Evolutionary conservation across 2,888 invertebrate species (phyloP).

Genomic region (Dryobotodes eremita): DNA sequence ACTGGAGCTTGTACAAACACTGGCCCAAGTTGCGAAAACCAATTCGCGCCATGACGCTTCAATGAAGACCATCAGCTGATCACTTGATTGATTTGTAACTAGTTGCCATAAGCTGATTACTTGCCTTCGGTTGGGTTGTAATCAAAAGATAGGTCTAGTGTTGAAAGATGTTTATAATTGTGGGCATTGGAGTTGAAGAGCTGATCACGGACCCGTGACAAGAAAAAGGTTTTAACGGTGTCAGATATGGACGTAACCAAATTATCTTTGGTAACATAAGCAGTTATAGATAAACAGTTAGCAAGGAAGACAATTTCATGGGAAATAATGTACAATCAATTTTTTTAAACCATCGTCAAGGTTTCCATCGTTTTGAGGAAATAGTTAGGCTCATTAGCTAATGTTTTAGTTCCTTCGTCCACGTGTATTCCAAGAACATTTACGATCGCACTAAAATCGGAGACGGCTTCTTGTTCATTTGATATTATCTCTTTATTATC

Average conservation of each 20-base stretch:
- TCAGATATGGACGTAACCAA: slow-evolving; percentile 19
- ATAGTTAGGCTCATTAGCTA: slow-evolving; percentile 15
- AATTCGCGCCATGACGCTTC: slow-evolving; percentile 56
- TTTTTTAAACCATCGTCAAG: slow-evolving; percentile 36
- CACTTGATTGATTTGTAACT: slow-evolving; percentile 43
- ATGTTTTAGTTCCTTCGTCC: slow-evolving; percentile 36
- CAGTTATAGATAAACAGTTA: background rate
- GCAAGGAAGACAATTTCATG: slow-evolving; percentile 8
- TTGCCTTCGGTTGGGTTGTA: slow-evolving; percentile 33
- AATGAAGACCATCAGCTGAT: slow-evolving; percentile 56
- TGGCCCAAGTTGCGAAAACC: slow-evolving; percentile 51
- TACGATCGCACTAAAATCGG: background rate
- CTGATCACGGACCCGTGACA: slow-evolving; percentile 18
- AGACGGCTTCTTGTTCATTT: background rate
- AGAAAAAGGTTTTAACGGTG: slow-evolving; percentile 7
- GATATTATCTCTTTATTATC: background rate
- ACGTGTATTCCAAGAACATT: background rate
- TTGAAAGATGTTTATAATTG: slow-evolving; percentile 28
- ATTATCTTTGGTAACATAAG: background rate
- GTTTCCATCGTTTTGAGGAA: slow-evolving; percentile 29
- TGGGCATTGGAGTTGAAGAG: slow-evolving; percentile 13
- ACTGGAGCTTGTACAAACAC: slow-evolving; percentile 58
- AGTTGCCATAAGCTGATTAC: slow-evolving; percentile 24
- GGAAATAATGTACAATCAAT: slow-evolving; percentile 14
- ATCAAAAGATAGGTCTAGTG: slow-evolving; percentile 18